phyloP scores from a whole-genome alignment of 2,888 invertebrate genomes.

The Galerucella nymphaeae region DNA sequence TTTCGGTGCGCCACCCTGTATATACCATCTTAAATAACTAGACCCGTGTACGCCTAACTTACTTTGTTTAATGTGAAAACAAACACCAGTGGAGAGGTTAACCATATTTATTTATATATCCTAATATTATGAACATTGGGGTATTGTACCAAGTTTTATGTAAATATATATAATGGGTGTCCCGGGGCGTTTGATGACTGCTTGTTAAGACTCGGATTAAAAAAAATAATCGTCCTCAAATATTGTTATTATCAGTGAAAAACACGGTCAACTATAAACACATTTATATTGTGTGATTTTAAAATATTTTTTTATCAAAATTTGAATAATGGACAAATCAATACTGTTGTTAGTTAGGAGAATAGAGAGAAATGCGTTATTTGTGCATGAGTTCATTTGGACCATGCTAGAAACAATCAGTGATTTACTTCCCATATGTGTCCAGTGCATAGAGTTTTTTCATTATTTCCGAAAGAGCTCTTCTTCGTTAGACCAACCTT shows the following conservation, averaged over 20 bases:
- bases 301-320: too few species aligned
- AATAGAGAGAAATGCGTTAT: too few species aligned
- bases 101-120: constrained; percentile 57
- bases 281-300: not conserved
- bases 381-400: too few species aligned
- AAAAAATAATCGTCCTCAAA: constrained; percentile 54
- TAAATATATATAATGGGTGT: constrained; percentile 52
- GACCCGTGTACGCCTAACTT: constrained; percentile 36
- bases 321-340: too few species aligned
- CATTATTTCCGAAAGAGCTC: too few species aligned
- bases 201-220: constrained; percentile 53
- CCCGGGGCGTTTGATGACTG: constrained; percentile 51
- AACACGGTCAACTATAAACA: constrained; percentile 38
- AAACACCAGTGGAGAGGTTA: constrained; percentile 53
- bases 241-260: constrained; percentile 51
- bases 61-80: constrained; percentile 55
- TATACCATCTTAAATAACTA: constrained; percentile 8
- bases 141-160: constrained; percentile 52
- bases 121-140: constrained; percentile 57
- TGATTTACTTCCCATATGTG: too few species aligned
- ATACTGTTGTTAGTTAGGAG: too few species aligned
- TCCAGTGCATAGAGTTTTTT: too few species aligned
- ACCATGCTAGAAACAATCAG: too few species aligned
- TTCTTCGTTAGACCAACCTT: too few species aligned
- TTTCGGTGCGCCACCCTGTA: too few species aligned